Base-by-base conservation (phyloP, 2,113 vertebrate genomes). In the Orycteropus afer region DNA sequence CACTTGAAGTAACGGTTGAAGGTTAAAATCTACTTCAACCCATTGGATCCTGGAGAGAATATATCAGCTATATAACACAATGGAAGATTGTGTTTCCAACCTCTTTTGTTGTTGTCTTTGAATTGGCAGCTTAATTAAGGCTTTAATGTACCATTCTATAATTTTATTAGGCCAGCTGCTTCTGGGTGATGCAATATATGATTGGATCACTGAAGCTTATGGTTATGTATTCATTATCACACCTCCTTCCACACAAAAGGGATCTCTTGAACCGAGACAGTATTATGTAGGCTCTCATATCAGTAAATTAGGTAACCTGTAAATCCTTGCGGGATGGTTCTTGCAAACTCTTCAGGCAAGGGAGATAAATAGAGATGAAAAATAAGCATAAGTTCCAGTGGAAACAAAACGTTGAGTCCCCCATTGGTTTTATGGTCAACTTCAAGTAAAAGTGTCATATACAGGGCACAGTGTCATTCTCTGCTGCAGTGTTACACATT, bases 131-230 rank as follows among this genome's bases (percentile, higher is more conserved):
- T 90, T 77, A 92, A 94, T 86, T 87, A 80, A 94, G 27, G 29
- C 32, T 71, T 85, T 90, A 80, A 37, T 87, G 65, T 23, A 63
- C 45, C 27, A 84, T 84, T 80, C 65, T 32, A 85, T 78, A 34
- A 88, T 65, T 94, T 94, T 71, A 88, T 18, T 81, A 71, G 65
- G 51, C n/a, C n/a, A n/a, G n/a, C n/a, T n/a, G n/a, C n/a, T n/a
- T n/a, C n/a, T n/a, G n/a, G 29, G 40, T 37, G 27, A 79, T 55
- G 18, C 37, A 23, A 2, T 80, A 37, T 69, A 87, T 63, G 25
- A 34, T 49, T 95, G 37, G 32, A 12, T 77, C 25, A 84, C 5
- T 84, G 77, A 90, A 74, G 79, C n/a, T 76, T 92, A 84, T 25
- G 29, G 49, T 74, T 34, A 55, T 53, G 4, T 27, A 74, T 27